Evolutionary conservation across 92 coral and sea anemone species (phyloP).

Genomic region (Metridium senile): DNA sequence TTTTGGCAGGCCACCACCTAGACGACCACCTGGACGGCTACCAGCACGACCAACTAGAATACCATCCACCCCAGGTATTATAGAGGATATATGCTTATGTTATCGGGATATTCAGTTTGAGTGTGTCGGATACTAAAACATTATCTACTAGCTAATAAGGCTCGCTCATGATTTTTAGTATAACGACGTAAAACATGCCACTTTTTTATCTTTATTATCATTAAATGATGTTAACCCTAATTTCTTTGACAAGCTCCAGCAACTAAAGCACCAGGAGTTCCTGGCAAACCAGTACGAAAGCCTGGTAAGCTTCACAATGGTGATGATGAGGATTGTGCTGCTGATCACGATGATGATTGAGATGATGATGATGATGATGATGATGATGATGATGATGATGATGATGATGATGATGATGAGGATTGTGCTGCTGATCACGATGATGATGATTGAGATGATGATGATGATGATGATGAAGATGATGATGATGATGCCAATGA

Average conservation of each 20-base stretch:
- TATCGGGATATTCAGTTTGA: no score
- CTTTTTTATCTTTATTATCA: no score
- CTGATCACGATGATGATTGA: not conserved
- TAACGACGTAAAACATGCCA: no score
- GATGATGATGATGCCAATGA: no score
- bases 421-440: no score
- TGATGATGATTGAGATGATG: no score
- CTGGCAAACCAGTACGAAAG: constrained; percentile 24
- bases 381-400: constrained; percentile 2
- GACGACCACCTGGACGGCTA: not conserved
- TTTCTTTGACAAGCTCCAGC: not conserved
- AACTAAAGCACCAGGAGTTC: constrained; percentile 16
- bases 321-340: not conserved
- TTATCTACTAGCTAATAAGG: no score
- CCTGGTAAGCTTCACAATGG: constrained; percentile 14
- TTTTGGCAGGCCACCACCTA: not conserved
- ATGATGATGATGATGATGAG: not conserved
- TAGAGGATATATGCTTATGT: no score
- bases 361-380: not conserved
- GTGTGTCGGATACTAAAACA: no score
- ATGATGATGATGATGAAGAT: no score
- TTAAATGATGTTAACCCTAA: no score
- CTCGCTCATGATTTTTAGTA: no score
- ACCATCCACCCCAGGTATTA: constrained; percentile 19
- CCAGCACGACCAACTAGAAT: constrained; percentile 10